phyloP scores from a whole-genome alignment of 2,888 invertebrate species.

The Dicranocentrus wangi region DNA sequence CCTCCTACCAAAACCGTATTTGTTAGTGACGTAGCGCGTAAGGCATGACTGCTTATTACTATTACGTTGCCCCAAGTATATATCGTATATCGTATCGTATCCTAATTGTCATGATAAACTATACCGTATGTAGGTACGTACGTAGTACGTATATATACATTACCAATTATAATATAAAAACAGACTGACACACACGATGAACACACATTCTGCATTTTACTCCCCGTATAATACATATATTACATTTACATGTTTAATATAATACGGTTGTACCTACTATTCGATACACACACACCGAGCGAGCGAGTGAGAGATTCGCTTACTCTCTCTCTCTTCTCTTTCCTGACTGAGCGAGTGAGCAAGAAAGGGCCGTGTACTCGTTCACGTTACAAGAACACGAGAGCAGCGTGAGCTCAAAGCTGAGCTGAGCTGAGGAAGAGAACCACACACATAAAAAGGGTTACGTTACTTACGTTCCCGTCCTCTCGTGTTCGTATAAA shows the following conservation, averaged over 20 bases:
- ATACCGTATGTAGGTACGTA: too few relatives aligned
- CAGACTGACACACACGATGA: constrained; percentile 15
- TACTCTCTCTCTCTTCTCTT: constrained; percentile 4
- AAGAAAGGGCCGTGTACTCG: constrained; percentile 16
- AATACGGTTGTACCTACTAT: constrained; percentile 11
- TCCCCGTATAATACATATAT: too few relatives aligned
- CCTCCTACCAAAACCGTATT: too few relatives aligned
- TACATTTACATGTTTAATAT: not conserved
- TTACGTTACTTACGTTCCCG: constrained; percentile 41
- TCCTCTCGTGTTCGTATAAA: constrained; percentile 55
- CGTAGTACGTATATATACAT: constrained; percentile 1
- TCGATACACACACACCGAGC: constrained; percentile 6
- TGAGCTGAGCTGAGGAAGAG: constrained; percentile 20
- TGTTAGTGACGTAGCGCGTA: too few relatives aligned
- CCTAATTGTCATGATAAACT: too few relatives aligned
- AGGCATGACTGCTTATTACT: too few relatives aligned
- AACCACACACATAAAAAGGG: constrained; percentile 37
- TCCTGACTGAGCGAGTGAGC: not conserved
- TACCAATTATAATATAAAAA: not conserved
- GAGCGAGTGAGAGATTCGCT: constrained; percentile 3
- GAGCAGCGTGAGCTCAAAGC: constrained; percentile 19
- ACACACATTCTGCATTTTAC: constrained; percentile 24
- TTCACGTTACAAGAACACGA: constrained; percentile 49
- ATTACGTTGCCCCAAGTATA: too few relatives aligned
- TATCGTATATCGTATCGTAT: too few relatives aligned